Evolutionary conservation across 2,888 invertebrate species (phyloP), one percentile per base, ranked within the genome.

Genomic region (Hedychridium roseum): DNA sequence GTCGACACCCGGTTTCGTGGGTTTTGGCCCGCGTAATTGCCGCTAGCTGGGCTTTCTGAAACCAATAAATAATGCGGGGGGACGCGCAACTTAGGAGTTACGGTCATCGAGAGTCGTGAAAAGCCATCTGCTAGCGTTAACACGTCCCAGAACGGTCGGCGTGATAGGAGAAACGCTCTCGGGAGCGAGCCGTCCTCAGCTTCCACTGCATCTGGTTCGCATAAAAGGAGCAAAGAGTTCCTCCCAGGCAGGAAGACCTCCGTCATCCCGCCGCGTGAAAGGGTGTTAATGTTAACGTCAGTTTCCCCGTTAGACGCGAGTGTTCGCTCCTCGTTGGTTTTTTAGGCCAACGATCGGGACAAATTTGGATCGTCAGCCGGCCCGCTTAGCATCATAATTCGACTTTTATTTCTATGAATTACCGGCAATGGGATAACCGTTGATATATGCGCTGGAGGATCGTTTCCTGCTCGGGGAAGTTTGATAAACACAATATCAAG

Each of bases 51-150:
- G 39, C 53, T 58, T n/a, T 66, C 70, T 63, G 68, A 65, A 69
- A 43, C 43, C 64, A 59, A 72, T 71, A 72, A 72, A 71, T 72
- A 71, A 66, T 54, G 46, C 55, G 14, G 2, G 9, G 31, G 50
- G 52, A 57, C 45, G 51, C 54, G 55, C 54, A 43, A n/a, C n/a
- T 37, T 51, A 41, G 23, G 54, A 66, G 55, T 66, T 59, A 66
- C 50, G 58, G 59, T 57, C 54, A 61, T 61, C 55, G 61, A 43
- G 17, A 6, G 37, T 21, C 35, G n/a, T 38, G 50, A 48, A 46
- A 57, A 47, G 54, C 51, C 63, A 61, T 52, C 62, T 59, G 66
- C 37, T 52, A 60, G 53, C 50, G 50, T 60, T 57, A 57, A 59
- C 57, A 54, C 54, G 55, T 48, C 52, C 49, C 59, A 65, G 64